Conservation (phyloP, 2,113 vertebrate genomes). For the Helogale parvula region DNA sequence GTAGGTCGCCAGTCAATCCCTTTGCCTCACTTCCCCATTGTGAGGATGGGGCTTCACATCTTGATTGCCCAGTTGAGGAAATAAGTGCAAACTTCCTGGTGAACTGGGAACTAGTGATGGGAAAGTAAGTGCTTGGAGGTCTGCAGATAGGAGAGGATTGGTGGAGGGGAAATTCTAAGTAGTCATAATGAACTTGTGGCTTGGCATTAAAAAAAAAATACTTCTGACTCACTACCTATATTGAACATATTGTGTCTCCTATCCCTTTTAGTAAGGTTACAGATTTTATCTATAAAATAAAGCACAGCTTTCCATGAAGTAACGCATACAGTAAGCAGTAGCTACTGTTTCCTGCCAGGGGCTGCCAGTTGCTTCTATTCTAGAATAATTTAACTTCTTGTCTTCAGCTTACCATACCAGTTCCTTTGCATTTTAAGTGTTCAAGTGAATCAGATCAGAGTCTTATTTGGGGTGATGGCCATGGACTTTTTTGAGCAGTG, state of each 20-base stretch:
- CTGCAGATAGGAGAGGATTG: background rate
- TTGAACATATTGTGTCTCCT: background rate
- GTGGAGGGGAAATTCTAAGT: conserved; percentile 37
- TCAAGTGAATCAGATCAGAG: conserved; percentile 24
- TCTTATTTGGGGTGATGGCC: conserved; percentile 48
- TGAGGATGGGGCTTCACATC: conserved; percentile 52
- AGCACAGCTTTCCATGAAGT: background rate
- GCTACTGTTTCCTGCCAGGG: conserved; percentile 31
- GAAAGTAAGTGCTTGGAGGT: conserved; percentile 14
- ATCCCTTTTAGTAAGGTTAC: background rate
- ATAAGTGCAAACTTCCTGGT: conserved; percentile 30
- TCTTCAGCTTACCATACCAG: conserved; percentile 36
- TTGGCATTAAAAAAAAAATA: conserved; percentile 11
- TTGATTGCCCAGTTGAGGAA: conserved; percentile 61
- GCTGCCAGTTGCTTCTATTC: background rate
- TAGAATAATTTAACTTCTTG: conserved; percentile 35
- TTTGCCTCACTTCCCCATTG: conserved; percentile 62
- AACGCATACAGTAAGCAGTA: accelerated
- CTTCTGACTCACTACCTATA: background rate
- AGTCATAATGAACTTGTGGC: conserved; percentile 6
- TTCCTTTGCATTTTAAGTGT: conserved; percentile 62
- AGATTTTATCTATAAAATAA: conserved; percentile 50
- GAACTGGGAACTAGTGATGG: conserved; percentile 17
- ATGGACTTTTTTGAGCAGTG: conserved; percentile 42
- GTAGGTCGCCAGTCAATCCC: background rate